Conservation (phyloP, 2,797 vertebrate species). For the Chrosomus eos region DNA sequence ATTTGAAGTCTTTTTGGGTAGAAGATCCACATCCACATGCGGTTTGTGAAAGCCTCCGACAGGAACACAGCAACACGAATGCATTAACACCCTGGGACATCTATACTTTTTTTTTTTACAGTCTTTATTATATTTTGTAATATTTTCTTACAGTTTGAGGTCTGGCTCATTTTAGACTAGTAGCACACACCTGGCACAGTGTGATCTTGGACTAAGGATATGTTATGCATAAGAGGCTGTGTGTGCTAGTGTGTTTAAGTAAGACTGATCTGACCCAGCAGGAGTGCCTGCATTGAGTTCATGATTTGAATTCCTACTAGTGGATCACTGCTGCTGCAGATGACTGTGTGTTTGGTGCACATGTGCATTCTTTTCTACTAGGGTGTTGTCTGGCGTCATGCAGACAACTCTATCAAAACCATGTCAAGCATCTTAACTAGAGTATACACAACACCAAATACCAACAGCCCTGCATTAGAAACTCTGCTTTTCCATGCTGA, state of each 20-base stretch:
- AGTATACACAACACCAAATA: neutral
- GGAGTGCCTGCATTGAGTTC: constrained; percentile 48
- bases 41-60: neutral
- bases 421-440: too few relatives aligned
- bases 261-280: constrained; percentile 43
- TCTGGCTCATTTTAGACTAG: neutral
- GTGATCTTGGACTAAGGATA: neutral
- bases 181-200: neutral
- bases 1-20: constrained; percentile 3
- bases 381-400: neutral
- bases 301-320: constrained; percentile 55
- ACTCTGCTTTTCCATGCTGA: neutral
- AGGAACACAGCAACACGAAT: neutral
- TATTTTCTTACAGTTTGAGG: neutral
- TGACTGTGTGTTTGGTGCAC: constrained; percentile 31
- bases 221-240: neutral
- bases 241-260: neutral
- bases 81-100: neutral
- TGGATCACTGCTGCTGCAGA: constrained; percentile 37
- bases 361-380: constrained; percentile 4
- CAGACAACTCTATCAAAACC: neutral
- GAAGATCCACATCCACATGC: neutral
- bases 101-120: neutral
- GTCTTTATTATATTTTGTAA: neutral
- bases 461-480: neutral